phyloP scores from a whole-genome alignment of 1,140 invertebrate species.

The Neotoxoptera formosana region DNA sequence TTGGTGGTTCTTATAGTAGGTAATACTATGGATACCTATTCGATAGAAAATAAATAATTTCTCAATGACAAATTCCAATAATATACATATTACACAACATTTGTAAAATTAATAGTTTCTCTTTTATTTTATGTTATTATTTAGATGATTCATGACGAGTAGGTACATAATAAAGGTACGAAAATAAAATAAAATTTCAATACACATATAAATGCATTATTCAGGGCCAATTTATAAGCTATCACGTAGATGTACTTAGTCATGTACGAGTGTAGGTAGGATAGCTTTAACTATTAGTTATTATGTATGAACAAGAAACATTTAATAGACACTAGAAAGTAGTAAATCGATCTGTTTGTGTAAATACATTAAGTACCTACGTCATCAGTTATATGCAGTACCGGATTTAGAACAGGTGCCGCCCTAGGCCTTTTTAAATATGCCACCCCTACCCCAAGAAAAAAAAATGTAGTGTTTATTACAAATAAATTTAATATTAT shows the following conservation, averaged over 20 bases:
- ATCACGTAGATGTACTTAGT: background rate
- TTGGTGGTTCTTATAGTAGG: background rate
- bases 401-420: no score
- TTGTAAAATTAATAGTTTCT: background rate
- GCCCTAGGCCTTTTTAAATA: no score
- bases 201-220: background rate
- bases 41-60: background rate
- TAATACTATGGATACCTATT: background rate
- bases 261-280: background rate
- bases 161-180: background rate
- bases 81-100: background rate
- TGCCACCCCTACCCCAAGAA: no score
- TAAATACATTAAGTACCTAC: background rate
- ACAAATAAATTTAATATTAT: no score
- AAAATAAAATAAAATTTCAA: background rate
- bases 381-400: background rate
- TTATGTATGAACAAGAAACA: background rate
- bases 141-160: background rate
- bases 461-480: no score
- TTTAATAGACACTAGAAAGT: background rate
- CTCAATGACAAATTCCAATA: background rate
- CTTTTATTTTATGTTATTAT: background rate
- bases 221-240: background rate
- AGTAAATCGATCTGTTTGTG: background rate
- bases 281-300: background rate